These are phyloP conservation scores for Falcaria lacertinaria DNA, from an alignment of 2,888 invertebrate genomes.

Conservation along the genomic window DNA sequence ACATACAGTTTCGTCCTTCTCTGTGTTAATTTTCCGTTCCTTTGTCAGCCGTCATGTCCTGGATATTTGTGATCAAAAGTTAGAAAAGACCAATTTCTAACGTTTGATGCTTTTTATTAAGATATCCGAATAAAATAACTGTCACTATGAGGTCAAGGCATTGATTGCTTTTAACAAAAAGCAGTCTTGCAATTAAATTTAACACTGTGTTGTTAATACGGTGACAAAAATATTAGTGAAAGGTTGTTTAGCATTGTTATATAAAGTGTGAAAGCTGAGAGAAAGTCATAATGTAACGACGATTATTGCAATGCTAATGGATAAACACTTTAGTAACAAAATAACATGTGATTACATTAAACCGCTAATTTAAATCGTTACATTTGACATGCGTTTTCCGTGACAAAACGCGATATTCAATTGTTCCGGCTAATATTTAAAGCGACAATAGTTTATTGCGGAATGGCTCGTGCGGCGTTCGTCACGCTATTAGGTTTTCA, in stretches of 20 bases:
- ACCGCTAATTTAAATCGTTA: slow-evolving; percentile 9
- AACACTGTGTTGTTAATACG: too few relatives aligned
- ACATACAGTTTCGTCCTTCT: too few relatives aligned
- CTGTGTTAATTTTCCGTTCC: too few relatives aligned
- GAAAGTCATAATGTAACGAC: not conserved
- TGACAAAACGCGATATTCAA: slow-evolving; percentile 18
- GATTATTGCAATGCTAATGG: not conserved
- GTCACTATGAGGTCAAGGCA: too few relatives aligned
- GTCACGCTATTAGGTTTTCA: slow-evolving; percentile 45
- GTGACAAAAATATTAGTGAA: not conserved
- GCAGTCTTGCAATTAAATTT: too few relatives aligned
- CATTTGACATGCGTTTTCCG: slow-evolving; percentile 22
- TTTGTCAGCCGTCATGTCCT: too few relatives aligned
- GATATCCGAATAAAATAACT: too few relatives aligned
- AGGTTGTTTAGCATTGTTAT: not conserved
- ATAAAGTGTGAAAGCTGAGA: not conserved
- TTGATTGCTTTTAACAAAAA: too few relatives aligned
- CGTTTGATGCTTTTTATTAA: too few relatives aligned
- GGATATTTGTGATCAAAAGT: too few relatives aligned
- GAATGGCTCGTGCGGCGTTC: slow-evolving; percentile 51
- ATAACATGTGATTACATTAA: slow-evolving; percentile 14
- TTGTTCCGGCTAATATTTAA: slow-evolving; percentile 38
- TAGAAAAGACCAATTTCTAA: too few relatives aligned
- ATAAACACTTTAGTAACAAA: not conserved
- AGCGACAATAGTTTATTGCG: slow-evolving; percentile 33